Evolutionary conservation across 2,888 invertebrate genomes (phyloP), one percentile per base, ranked within the genome.

Genomic region (Apocheima hispidaria): DNA sequence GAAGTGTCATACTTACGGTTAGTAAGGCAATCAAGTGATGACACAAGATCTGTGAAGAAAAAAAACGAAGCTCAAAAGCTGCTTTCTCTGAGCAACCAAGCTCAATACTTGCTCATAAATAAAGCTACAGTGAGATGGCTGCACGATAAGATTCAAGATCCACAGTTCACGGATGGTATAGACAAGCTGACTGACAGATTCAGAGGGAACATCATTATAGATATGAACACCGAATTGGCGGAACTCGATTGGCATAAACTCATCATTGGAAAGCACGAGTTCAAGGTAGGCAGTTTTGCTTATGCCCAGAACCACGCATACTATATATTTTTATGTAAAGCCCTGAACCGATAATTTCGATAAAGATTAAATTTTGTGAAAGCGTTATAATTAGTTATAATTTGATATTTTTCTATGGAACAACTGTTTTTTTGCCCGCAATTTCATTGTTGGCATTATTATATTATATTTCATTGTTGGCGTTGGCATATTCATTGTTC

Each of bases 201-300:
- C 86, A 94, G 99, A 77, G 96, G 97, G n/a, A 99, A 99, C 89
- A 93, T 99, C 36, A 94, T 99, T 1, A 93, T 98, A 12, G 94
- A 95, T 67, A 96, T 96, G 54, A 86, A 93, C 1, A 76, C 90
- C 23, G 94, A 97, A n/a, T 96, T 98, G 76, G 94, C 95, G 26
- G 99, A 99, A 92, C 95, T 95, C 51, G 83, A 93, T 0, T 97
- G 97, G 95, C 85, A 93, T 16, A 80, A 87, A 59, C 76, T 98
- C 59, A 78, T 86, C 49, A 95, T 98, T 72, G 96, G 96, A 44
- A 91, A 93, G 53, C 84, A 94, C 66, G 78, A 85, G 55, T 96
- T 97, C 77, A 90, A 94, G 93, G 97, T 96, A 89, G 6, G 3
- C 10, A 30, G 12, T 30, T 30, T 10, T 0, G 9, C 12, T 50